Evolutionary conservation across 2,888 invertebrate genomes (phyloP), one percentile per base, ranked within the genome.

Genomic region (Horisme vitalbata): DNA sequence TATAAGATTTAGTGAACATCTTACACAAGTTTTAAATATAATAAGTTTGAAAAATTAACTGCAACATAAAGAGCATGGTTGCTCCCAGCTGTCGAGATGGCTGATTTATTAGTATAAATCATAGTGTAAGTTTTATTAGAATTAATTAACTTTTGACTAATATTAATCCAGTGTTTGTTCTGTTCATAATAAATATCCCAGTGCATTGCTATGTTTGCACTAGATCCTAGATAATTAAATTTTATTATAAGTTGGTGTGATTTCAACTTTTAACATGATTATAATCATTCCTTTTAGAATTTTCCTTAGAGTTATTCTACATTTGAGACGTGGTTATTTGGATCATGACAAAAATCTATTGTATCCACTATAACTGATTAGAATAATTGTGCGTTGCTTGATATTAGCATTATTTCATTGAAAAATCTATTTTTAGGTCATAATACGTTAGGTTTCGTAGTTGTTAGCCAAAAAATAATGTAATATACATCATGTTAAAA

Each of bases 201-300:
- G 78, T 81, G 74, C 64, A 70, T 71, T 71, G 73, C 64, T 68
- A 70, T 66, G 55, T 69, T 68, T 67, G 55, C 67, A 71, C 61
- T 69, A 71, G 64, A 71, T 64, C 66, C 72, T 76, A 76, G 75
- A n/a, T n/a, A n/a, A n/a, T 68, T 63, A 74, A 71, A 49, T 49
- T 35, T 72, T 67, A 61, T 64, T 64, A 53, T 60, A 56, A 57
- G 24, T 45, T 44, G 41, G 37, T 45, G 47, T 44, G 24, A 43
- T 33, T 46, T 52, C 45, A 52, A 48, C 55, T 55, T 57, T 55
- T 58, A 66, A 35, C 24, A 30, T 21, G 12, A 32, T 33, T 34
- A 41, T 18, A 18, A 18, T 44, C 84, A 84, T 86, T 86, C 83
- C 85, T 80, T 70, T 61, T 72, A 75, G 64, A 73, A 76, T 69